Base-by-base conservation (phyloP, 1,140 invertebrate genomes). In the Megalonaias nervosa region DNA sequence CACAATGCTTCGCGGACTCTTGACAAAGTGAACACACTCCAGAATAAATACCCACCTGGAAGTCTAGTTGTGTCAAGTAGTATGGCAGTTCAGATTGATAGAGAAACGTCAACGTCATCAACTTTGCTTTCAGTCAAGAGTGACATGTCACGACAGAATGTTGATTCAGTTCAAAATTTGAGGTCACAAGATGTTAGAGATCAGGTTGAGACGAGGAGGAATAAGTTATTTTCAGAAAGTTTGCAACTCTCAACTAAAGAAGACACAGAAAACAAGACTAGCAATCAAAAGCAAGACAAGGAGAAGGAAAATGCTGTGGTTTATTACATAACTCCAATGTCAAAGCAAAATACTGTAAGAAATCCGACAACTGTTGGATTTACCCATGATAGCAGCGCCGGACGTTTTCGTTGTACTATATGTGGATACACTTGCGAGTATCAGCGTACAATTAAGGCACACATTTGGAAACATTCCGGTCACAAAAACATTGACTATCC, bases 391-490 rank as follows among this genome's bases (percentile, higher is more conserved):
- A 74, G 81, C 61, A 58, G 71, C 14, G 80, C 82, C 59, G 85
- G 84, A 12, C 74, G 86, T 59, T 90, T 87, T 67, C 77, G 81
- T 4, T 91, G 90, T 75, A 86, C 84, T 12, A 87, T 91, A 48
- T 91, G 90, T 82, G 85, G 87, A 48, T 91, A 90, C 73, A 85
- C 84, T 26, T 91, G 89, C 70, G 90, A 91, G 64, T 86, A 85
- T 67, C 88, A 90, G 66, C 79, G 90, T 48, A 91, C 89, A 61
- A 90, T 91, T 31, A 91, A 91, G 85, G 88, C 90, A n/a, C 90
- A 91, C 74, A 87, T 90, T 61, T 91, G 90, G 90, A 91, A 90
- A 80, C 90, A 91, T 75, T 89, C 89, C 2, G 90, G 90, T 14
- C 86, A 91, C 71, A 83, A 89, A 67, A 81, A 89, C 56, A 84